Conservation (phyloP, 2,113 vertebrate species). For the Fulmarus glacialis region DNA sequence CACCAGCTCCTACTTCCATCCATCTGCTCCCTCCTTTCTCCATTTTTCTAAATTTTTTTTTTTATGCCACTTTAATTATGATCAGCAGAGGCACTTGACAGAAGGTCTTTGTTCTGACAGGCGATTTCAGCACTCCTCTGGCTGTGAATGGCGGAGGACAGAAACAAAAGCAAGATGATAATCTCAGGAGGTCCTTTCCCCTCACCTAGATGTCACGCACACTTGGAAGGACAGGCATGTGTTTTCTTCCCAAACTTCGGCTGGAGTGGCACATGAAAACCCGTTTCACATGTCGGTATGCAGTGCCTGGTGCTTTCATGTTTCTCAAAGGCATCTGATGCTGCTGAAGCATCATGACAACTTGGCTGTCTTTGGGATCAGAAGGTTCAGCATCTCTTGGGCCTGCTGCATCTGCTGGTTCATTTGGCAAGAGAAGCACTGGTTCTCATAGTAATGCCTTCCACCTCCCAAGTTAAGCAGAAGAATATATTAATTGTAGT, state of each 20-base stretch:
- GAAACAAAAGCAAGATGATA: neutral
- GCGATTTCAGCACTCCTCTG: neutral
- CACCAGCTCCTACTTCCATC: neutral
- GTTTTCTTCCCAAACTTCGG: neutral
- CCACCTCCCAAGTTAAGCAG: conserved; percentile 24
- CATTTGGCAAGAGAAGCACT: conserved; percentile 26
- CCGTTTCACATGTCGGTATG: neutral
- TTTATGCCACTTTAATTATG: neutral
- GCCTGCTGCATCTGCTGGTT: conserved; percentile 46
- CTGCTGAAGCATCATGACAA: conserved; percentile 15
- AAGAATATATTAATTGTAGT: conserved; percentile 54
- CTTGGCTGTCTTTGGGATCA: conserved; percentile 43
- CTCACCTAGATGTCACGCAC: neutral
- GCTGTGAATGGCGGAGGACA: neutral
- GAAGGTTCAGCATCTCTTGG: conserved; percentile 50
- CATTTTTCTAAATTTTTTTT: neutral
- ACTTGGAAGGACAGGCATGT: neutral
- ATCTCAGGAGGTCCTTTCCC: neutral
- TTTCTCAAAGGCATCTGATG: conserved; percentile 41
- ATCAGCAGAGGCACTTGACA: conserved; percentile 14
- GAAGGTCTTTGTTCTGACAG: conserved; percentile 29
- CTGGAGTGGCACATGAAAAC: neutral
- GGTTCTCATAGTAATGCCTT: conserved; percentile 6
- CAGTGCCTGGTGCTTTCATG: neutral
- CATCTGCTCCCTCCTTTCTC: conserved; percentile 15